A percentile compares a stretch with the other conserved stretches of the same genome.
Evolutionary conservation across 1,140 invertebrate species (phyloP).

Genomic region (Drosophila simulans): DNA sequence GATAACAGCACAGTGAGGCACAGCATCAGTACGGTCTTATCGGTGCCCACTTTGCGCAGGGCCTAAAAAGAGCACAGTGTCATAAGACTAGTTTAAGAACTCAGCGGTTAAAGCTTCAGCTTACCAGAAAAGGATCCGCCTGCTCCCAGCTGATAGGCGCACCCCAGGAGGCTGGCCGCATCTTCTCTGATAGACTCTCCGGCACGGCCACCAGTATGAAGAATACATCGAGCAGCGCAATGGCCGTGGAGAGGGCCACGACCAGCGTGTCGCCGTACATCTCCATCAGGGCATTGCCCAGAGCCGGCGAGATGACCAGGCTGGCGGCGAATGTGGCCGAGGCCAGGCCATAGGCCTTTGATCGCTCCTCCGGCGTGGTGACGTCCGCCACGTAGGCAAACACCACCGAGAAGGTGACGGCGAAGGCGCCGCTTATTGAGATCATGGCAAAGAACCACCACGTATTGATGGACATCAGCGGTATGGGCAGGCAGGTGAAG

Average conservation of each 20-base stretch:
- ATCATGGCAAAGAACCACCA: conserved; percentile 99
- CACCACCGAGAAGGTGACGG: conserved; percentile 99
- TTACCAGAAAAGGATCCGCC: conserved; percentile 97
- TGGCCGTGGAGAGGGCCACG: conserved; percentile 97
- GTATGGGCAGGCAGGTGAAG: conserved; percentile 99
- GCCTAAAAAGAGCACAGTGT: conserved; percentile 86
- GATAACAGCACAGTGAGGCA: conserved; percentile 99
- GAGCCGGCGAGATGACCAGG: conserved; percentile 97
- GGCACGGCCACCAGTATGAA: conserved; percentile 99
- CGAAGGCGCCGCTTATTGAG: conserved; percentile 98
- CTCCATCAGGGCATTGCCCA: conserved; percentile 96
- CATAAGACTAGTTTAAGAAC: not conserved
- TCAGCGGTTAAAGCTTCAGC: conserved; percentile 12
- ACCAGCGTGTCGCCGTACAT: conserved; percentile 96
- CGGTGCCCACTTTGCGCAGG: conserved; percentile 96
- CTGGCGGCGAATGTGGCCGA: conserved; percentile 99
- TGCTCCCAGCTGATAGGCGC: conserved; percentile 97
- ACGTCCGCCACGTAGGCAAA: conserved; percentile 99
- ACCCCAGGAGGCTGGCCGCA: conserved; percentile 90
- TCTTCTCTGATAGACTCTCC: conserved; percentile 98
- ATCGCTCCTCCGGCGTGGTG: conserved; percentile 98
- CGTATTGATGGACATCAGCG: conserved; percentile 99
- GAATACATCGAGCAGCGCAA: conserved; percentile 98
- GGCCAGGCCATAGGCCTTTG: conserved; percentile 97
- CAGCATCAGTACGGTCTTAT: conserved; percentile 97